Evolutionary conservation across 2,113 vertebrate genomes (phyloP).

Genomic region (Pluvianellus socialis): DNA sequence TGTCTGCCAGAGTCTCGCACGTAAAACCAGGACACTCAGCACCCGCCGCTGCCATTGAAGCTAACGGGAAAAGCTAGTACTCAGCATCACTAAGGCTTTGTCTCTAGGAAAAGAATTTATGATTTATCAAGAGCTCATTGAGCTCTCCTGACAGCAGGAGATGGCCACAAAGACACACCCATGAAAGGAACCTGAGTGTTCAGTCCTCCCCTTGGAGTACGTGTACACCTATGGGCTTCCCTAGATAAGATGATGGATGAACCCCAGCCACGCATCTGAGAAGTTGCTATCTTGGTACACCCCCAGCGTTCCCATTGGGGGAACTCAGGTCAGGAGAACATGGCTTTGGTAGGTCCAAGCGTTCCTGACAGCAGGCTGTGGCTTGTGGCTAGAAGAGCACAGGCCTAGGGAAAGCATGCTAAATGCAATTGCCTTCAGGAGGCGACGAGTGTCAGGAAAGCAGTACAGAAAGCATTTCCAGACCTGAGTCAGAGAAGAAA

Average conservation of each 20-base stretch:
- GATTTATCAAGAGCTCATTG: neutral
- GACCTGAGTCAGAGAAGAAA: neutral
- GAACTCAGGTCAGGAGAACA: neutral
- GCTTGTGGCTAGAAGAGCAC: neutral
- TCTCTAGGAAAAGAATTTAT: neutral
- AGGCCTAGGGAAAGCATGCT: neutral
- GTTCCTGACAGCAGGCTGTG: neutral
- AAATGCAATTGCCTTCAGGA: neutral
- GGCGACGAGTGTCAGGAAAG: neutral
- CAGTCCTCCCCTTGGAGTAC: neutral
- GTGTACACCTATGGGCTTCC: neutral
- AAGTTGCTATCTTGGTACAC: rapidly evolving
- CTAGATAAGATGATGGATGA: neutral
- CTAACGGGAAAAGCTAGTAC: neutral
- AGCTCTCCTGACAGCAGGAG: neutral
- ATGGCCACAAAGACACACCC: neutral
- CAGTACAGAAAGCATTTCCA: neutral
- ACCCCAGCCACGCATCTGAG: neutral
- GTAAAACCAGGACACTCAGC: neutral
- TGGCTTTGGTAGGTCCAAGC: neutral
- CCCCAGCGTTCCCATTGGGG: neutral
- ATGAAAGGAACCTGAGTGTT: neutral
- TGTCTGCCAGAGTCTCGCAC: neutral
- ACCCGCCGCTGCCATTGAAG: neutral
- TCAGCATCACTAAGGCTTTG: neutral